Percentiles rank a stretch among this genome's conserved stretches.
Evolutionary conservation across 2,113 vertebrate species (phyloP).

Genomic region (Sturnus vulgaris): DNA sequence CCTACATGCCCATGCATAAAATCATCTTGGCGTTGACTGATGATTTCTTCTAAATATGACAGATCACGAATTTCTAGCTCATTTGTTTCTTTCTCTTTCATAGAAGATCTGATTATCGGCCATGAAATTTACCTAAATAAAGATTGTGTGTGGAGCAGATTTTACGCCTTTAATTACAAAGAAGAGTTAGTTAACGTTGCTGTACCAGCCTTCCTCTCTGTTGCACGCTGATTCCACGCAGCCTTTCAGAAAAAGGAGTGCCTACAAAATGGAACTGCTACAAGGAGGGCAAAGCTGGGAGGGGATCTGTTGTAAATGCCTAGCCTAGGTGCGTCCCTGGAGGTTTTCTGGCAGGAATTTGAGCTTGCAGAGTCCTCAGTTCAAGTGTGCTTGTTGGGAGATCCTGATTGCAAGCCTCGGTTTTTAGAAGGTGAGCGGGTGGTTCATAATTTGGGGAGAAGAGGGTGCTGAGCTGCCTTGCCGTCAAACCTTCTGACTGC

Average conservation of each 20-base stretch:
- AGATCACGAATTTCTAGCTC: slow-evolving; percentile 11
- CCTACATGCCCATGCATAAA: background rate
- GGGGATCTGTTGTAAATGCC: background rate
- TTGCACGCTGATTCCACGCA: background rate
- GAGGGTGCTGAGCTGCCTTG: background rate
- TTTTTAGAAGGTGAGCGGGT: background rate
- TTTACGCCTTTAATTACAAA: slow-evolving; percentile 34
- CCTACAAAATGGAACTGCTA: background rate
- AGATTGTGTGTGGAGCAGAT: slow-evolving; percentile 19
- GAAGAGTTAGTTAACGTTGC: background rate
- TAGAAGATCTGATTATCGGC: background rate
- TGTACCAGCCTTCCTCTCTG: background rate
- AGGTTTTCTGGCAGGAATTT: background rate
- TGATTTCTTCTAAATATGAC: slow-evolving; percentile 26
- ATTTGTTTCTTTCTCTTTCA: slow-evolving; percentile 16
- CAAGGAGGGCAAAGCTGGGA: background rate
- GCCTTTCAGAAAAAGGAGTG: background rate
- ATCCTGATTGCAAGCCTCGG: background rate
- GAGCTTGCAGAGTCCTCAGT: background rate
- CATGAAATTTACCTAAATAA: slow-evolving; percentile 42
- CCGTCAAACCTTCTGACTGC: slow-evolving; percentile 10
- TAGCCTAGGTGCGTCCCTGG: background rate
- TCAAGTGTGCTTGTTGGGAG: background rate
- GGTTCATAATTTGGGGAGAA: background rate
- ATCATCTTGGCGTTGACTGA: background rate